phyloP scores from a whole-genome alignment of 2,888 invertebrate genomes.

The Eupithecia abbreviata region DNA sequence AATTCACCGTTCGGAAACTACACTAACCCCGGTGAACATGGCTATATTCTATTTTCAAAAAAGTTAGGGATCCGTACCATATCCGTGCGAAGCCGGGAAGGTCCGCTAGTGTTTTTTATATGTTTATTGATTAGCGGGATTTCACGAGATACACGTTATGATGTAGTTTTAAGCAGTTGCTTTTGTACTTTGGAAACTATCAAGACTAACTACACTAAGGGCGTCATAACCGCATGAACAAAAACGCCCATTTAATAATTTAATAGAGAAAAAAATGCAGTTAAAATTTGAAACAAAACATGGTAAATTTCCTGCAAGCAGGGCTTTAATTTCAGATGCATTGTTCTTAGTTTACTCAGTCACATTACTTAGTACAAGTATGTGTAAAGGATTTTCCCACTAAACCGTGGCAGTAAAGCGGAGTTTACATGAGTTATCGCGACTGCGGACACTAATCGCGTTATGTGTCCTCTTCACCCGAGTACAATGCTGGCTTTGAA shows the following conservation, averaged over 20 bases:
- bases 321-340: background rate
- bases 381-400: background rate
- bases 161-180: background rate
- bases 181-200: background rate
- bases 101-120: background rate
- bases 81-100: no score
- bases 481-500: background rate
- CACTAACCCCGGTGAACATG: no score
- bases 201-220: background rate
- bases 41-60: no score
- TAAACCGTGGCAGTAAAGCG: background rate
- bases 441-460: constrained; percentile 20
- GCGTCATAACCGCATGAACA: no score
- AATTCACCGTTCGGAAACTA: no score
- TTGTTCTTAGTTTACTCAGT: background rate
- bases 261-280: no score
- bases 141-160: no score
- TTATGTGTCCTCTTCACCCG: constrained; percentile 7
- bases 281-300: background rate
- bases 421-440: constrained; percentile 12
- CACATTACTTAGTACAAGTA: background rate
- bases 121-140: no score
- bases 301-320: background rate
- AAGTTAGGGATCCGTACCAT: no score
- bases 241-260: no score